These are phyloP conservation scores for Drosophila murphyi DNA, from an alignment of 1,140 invertebrate genomes.

Conservation along the genomic window DNA sequence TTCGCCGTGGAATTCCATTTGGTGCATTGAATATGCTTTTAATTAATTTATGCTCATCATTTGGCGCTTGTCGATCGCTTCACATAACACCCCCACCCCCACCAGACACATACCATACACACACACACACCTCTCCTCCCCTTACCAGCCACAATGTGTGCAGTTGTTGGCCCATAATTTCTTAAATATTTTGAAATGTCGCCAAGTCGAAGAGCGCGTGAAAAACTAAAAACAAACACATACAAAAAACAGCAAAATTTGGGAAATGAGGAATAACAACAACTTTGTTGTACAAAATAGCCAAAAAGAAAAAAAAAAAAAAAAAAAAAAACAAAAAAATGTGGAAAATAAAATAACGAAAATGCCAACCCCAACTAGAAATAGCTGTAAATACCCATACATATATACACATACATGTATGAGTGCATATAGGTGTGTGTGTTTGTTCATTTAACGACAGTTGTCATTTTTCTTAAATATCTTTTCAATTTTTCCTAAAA, in stretches of 20 bases:
- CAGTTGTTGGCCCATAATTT: conserved; percentile 77
- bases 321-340: conserved; percentile 24
- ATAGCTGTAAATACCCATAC: background rate
- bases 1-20: conserved; percentile 1
- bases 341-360: conserved; percentile 41
- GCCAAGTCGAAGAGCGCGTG: conserved; percentile 70
- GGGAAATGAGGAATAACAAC: conserved; percentile 32
- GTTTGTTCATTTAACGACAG: conserved; percentile 43
- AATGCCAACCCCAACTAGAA: conserved; percentile 53
- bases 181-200: conserved; percentile 66
- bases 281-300: conserved; percentile 34
- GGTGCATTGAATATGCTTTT: conserved; percentile 53
- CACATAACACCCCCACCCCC: conserved; percentile 9
- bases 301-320: background rate
- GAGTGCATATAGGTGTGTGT: conserved; percentile 19
- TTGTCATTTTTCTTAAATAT: conserved; percentile 80
- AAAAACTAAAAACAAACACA: conserved; percentile 24
- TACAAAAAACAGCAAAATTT: conserved; percentile 24
- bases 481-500: conserved; percentile 55
- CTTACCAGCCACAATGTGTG: background rate
- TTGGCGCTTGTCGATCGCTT: conserved; percentile 11
- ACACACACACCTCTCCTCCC: background rate
- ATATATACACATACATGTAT: background rate
- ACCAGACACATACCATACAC: background rate
- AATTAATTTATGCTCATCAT: conserved; percentile 71